These are phyloP conservation scores for Euphonia xanthogaster DNA, from an alignment of 2,797 vertebrate genomes.

Conservation along the genomic window DNA sequence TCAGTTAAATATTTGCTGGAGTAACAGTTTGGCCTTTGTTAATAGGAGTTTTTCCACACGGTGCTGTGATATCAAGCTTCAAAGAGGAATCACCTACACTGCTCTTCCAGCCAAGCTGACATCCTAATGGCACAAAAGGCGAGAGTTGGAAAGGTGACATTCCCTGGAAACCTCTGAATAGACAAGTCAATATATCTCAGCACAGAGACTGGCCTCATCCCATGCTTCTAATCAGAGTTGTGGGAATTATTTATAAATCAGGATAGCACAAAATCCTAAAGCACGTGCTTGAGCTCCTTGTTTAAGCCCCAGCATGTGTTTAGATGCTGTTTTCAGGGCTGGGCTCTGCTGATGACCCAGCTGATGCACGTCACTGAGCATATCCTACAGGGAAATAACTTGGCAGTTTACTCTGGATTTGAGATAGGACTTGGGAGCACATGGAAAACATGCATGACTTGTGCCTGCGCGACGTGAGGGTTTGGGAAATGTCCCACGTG, in stretches of 20 bases:
- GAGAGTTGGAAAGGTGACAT: neutral
- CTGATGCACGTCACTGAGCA: neutral
- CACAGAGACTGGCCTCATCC: neutral
- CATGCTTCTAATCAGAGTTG: neutral
- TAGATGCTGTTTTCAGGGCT: neutral
- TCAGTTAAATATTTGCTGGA: neutral
- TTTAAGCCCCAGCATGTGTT: neutral
- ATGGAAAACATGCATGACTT: neutral
- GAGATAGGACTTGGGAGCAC: neutral
- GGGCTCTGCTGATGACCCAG: neutral
- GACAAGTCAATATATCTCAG: neutral
- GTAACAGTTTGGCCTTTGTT: neutral
- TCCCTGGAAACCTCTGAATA: neutral
- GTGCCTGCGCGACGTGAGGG: neutral
- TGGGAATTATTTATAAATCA: neutral
- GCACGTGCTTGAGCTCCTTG: neutral
- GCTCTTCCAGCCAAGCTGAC: neutral
- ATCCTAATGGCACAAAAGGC: neutral
- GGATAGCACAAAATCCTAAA: neutral
- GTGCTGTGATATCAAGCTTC: neutral
- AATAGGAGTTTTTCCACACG: fast-evolving
- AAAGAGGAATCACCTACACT: neutral
- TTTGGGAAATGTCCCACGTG: neutral
- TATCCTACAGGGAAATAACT: neutral
- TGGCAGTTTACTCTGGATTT: conserved; percentile 12